Evolutionary conservation across 2,113 vertebrate species (phyloP).

Genomic region (Rhegmatorhina hoffmannsi): DNA sequence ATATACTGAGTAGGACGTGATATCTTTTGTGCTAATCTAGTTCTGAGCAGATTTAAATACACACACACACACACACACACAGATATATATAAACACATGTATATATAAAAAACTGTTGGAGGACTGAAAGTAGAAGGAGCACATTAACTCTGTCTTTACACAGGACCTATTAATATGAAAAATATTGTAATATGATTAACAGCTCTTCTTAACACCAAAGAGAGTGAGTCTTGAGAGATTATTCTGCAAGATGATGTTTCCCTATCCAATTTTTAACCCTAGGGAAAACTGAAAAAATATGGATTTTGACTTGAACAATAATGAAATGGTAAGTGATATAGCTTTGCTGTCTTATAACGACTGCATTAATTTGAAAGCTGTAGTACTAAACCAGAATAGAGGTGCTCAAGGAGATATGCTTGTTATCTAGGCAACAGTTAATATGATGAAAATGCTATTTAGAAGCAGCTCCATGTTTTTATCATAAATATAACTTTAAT

Average conservation of each 20-base stretch:
- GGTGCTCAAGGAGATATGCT: conserved; percentile 51
- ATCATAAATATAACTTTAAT: conserved; percentile 55
- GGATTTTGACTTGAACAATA: conserved; percentile 66
- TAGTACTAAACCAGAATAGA: conserved; percentile 60
- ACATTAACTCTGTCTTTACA: conserved; percentile 8
- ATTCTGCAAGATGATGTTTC: conserved; percentile 36
- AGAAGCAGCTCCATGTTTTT: conserved; percentile 48
- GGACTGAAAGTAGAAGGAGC: background rate
- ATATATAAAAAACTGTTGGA: background rate
- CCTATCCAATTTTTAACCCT: conserved; percentile 48
- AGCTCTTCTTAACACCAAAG: conserved; percentile 33
- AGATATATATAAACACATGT: background rate
- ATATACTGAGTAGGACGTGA: conserved; percentile 32
- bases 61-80: background rate
- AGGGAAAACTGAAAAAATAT: conserved; percentile 50
- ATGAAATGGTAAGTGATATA: conserved; percentile 65
- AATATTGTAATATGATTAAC: conserved; percentile 44
- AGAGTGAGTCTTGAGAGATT: conserved; percentile 36
- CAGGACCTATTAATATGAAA: conserved; percentile 54
- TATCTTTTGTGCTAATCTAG: conserved; percentile 44
- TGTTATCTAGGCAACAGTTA: conserved; percentile 73
- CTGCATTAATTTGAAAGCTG: conserved; percentile 70
- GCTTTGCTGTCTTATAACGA: conserved; percentile 54
- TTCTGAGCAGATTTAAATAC: background rate
- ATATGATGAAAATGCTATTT: conserved; percentile 60